phyloP scores from a whole-genome alignment of 2,888 invertebrate species.

The Campoplex nolae region DNA sequence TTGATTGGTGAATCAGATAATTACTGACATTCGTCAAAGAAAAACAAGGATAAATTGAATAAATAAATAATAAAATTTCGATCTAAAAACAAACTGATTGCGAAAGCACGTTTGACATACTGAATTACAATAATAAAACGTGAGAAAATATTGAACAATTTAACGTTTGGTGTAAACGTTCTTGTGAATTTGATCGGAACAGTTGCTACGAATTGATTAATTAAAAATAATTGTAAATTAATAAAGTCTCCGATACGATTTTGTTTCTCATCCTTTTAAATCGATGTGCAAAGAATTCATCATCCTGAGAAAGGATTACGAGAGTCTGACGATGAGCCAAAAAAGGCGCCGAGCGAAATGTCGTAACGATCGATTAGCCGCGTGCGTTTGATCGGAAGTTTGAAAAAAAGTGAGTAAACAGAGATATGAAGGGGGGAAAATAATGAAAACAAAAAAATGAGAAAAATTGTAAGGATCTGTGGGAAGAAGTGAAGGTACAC shows the following conservation, averaged over 20 bases:
- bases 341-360: constrained; percentile 7
- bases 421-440: background rate
- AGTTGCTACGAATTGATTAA: background rate
- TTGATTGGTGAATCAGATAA: background rate
- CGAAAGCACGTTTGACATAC: background rate
- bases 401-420: constrained; percentile 18
- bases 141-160: background rate
- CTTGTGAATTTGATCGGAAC: background rate
- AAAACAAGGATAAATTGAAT: background rate
- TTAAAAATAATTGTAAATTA: background rate
- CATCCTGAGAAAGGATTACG: constrained; percentile 13
- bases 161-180: background rate
- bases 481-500: constrained; percentile 64
- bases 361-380: constrained; percentile 42
- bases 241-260: background rate
- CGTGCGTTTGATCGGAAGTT: constrained; percentile 20
- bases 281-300: constrained; percentile 2
- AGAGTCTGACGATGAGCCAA: background rate
- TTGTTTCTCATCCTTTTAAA: background rate
- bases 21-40: background rate
- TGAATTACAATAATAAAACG: background rate
- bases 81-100: background rate
- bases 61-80: background rate
- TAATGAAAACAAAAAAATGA: background rate
- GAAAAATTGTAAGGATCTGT: constrained; percentile 52